Base-by-base conservation (phyloP, 2,113 vertebrate genomes). In the Aspidoscelis tigris region DNA sequence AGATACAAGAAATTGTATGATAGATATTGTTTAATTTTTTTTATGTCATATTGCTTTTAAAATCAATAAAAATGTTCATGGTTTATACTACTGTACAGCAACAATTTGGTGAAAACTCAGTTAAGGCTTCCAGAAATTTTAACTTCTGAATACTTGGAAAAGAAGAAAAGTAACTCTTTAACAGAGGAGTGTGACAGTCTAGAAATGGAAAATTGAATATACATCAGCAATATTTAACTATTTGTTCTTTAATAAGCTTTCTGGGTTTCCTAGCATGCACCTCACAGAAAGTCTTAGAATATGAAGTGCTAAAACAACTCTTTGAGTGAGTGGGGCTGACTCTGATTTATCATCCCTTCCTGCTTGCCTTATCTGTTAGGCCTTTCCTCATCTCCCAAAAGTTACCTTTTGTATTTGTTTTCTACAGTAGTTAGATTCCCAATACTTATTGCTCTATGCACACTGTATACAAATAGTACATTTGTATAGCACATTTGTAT, bases 71-170 rank as follows among this genome's bases (percentile, higher is more conserved):
- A 33, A 33, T 33, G 1, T 33, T 33, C 33, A 33, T 75, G 43
- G 69, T 41, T 43, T n/a, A 58, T 70, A 61, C 66, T 72, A 12
- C 3, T 78, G 43, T 9, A 71, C 71, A n/a, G 50, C 26, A 55
- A 58, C 53, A n/a, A 44, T 53, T 22, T n/a, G 39, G 71, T 70
- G 9, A 61, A 44, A 41, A 68, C 24, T 47, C 20, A 47, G 24
- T 33, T 65, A 24, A 12, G 24, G 33, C 22, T 4, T 58, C 16
- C n/a, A 64, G 55, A 82, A 82, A 44, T 24, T 43, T 74, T 41
- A 7, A 61, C 26, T 82, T 20, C 55, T 26, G 0, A 0, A 43
- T 79, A 66, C 39, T 8, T 43, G 14, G n/a, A 22, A 65, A 76
- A 53, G 74, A 71, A 77, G 12, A 7, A 39, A 71, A 71, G 43